These are phyloP conservation scores for Platysternon megacephalum DNA, from an alignment of 2,113 vertebrate genomes.

Conservation along the genomic window DNA sequence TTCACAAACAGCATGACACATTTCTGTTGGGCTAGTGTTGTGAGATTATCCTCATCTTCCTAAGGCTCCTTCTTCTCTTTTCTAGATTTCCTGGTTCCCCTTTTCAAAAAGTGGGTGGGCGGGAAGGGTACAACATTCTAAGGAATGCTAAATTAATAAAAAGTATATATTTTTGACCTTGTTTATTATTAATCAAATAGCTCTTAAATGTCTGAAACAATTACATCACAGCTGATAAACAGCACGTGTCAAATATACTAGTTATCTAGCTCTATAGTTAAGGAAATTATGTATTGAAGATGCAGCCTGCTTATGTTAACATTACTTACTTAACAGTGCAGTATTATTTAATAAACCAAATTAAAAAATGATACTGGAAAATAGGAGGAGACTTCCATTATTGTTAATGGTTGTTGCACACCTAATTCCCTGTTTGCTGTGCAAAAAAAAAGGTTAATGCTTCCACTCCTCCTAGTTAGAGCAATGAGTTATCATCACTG, in stretches of 20 bases:
- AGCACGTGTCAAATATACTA: constrained; percentile 10
- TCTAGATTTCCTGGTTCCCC: too few species aligned
- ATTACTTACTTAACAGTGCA: constrained; percentile 21
- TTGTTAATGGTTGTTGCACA: neutral
- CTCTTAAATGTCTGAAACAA: neutral
- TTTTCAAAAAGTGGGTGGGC: neutral
- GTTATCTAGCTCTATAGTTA: constrained; percentile 39
- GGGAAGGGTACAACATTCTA: neutral
- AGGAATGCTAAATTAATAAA: neutral
- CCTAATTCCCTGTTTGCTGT: neutral
- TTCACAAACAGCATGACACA: neutral
- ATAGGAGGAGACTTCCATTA: neutral
- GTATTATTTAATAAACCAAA: constrained; percentile 52
- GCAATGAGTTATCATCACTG: neutral
- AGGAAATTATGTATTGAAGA: constrained; percentile 61
- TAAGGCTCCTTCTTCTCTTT: neutral
- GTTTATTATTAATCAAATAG: neutral
- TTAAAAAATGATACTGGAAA: constrained; percentile 1
- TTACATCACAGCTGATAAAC: neutral
- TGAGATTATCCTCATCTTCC: neutral
- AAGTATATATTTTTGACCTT: neutral
- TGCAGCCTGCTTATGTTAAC: constrained; percentile 34
- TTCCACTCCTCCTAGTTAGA: neutral
- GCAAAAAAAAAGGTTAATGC: neutral
- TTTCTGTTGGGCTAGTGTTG: neutral